Conservation (phyloP, 1,140 invertebrate species). For the Ostrea edulis region DNA sequence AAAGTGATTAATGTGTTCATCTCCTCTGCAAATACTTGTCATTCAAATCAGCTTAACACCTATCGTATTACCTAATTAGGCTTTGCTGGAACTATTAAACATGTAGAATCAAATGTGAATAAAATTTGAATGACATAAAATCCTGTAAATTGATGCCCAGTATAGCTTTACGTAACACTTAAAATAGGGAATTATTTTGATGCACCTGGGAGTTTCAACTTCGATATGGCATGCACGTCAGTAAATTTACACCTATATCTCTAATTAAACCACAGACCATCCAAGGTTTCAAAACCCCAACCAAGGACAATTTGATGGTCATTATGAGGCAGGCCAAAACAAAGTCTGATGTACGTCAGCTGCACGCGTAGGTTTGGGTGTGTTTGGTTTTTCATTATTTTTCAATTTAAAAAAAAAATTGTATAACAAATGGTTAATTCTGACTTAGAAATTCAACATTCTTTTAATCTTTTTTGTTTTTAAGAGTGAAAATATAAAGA, state of each 20-base stretch:
- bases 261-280: background rate
- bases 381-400: too few relatives aligned
- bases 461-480: too few relatives aligned
- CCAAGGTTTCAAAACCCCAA: background rate
- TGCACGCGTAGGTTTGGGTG: too few relatives aligned
- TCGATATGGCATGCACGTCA: background rate
- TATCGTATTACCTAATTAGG: slow-evolving; percentile 25
- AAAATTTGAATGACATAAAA: slow-evolving; percentile 4
- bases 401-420: too few relatives aligned
- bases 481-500: too few relatives aligned
- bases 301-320: background rate
- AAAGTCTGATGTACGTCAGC: too few relatives aligned
- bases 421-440: too few relatives aligned
- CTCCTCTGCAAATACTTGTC: slow-evolving; percentile 23
- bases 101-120: slow-evolving; percentile 7
- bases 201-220: background rate
- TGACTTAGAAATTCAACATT: too few relatives aligned
- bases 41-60: slow-evolving; percentile 37
- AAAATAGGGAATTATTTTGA: background rate
- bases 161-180: background rate
- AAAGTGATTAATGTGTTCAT: background rate
- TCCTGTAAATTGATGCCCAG: background rate
- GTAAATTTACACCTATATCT: background rate
- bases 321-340: too few relatives aligned
- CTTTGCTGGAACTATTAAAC: background rate